Conservation (phyloP, 2,888 invertebrate species). For the Cynaeus angustus region DNA sequence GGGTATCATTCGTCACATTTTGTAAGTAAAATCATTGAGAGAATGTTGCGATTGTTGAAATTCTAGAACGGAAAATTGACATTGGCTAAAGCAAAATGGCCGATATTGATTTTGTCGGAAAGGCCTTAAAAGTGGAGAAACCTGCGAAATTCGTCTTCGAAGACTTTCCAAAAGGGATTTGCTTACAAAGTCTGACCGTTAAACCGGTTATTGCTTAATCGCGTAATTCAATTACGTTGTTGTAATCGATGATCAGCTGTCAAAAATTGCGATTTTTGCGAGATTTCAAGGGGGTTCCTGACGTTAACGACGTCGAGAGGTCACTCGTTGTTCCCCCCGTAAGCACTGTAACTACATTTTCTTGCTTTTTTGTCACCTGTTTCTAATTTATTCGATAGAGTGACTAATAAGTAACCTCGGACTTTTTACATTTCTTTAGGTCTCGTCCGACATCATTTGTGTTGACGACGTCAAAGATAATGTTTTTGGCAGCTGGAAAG, state of each 20-base stretch:
- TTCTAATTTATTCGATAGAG: conserved; percentile 22
- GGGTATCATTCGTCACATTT: neutral
- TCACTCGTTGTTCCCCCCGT: neutral
- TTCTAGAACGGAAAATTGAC: conserved; percentile 16
- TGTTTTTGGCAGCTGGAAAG: conserved; percentile 7
- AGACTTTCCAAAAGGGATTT: neutral
- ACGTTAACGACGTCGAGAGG: neutral
- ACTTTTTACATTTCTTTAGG: conserved; percentile 1
- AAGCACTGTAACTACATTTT: neutral
- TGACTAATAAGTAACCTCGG: conserved; percentile 18
- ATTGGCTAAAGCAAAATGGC: conserved; percentile 64
- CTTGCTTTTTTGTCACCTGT: conserved; percentile 17
- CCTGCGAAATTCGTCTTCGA: neutral
- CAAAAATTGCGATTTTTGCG: neutral
- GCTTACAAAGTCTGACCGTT: conserved; percentile 12
- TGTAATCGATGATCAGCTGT: conserved; percentile 20
- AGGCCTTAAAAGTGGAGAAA: conserved; percentile 27
- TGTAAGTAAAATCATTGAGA: conserved; percentile 4
- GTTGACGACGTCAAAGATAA: neutral
- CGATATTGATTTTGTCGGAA: conserved; percentile 68
- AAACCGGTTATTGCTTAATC: conserved; percentile 8
- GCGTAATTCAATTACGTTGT: neutral
- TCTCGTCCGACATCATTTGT: neutral
- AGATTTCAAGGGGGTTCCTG: neutral
- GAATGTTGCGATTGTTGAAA: neutral